Evolutionary conservation across 2,113 vertebrate species (phyloP).

Genomic region (Bubo blakistoni): DNA sequence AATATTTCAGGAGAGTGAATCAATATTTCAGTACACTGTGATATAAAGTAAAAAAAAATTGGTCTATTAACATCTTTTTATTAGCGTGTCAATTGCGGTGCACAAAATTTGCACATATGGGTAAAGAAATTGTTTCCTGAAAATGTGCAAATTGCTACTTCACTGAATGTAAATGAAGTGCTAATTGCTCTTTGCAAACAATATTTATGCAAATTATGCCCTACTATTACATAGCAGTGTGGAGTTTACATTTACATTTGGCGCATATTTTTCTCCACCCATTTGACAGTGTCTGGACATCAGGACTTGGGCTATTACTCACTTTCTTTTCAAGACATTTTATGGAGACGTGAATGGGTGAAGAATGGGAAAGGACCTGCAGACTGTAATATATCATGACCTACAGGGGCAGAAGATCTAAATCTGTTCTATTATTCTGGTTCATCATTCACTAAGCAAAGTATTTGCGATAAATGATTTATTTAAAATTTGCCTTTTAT

Average conservation of each 20-base stretch:
- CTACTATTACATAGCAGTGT: neutral
- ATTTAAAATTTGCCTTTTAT: neutral
- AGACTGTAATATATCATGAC: conserved; percentile 28
- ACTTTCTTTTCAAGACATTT: conserved; percentile 14
- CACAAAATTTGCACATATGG: conserved; percentile 53
- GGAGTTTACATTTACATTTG: neutral
- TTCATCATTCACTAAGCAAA: conserved; percentile 28
- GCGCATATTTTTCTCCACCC: neutral
- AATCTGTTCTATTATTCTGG: conserved; percentile 36
- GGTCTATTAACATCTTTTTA: conserved; percentile 56
- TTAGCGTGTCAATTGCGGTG: conserved; percentile 22
- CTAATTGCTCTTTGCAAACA: conserved; percentile 77
- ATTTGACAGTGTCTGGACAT: conserved; percentile 41
- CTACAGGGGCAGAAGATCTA: conserved; percentile 3
- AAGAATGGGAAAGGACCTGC: conserved; percentile 27
- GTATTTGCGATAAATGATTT: conserved; percentile 7
- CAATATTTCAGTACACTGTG: conserved; percentile 41
- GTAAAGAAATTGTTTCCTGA: conserved; percentile 56
- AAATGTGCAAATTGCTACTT: conserved; percentile 68
- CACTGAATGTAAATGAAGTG: conserved; percentile 68
- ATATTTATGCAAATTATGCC: conserved; percentile 74
- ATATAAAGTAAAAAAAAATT: conserved; percentile 33
- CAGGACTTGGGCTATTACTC: conserved; percentile 1
- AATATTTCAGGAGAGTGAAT: conserved; percentile 61
- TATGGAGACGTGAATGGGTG: neutral